Evolutionary conservation across 2,797 vertebrate species (phyloP), one percentile per base, ranked within the genome.

Genomic region (Crax fasciolata): DNA sequence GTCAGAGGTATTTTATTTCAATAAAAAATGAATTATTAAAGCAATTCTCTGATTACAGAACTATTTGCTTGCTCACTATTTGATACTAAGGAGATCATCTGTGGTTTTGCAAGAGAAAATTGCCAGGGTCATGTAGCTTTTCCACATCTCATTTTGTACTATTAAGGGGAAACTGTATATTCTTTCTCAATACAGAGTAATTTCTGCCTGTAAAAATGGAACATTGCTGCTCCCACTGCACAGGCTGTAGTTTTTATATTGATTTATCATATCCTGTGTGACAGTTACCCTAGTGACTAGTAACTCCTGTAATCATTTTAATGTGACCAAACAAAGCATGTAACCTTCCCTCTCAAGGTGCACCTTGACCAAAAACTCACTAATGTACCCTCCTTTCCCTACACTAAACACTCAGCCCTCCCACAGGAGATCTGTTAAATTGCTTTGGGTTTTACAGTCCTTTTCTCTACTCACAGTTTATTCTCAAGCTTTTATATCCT

Each of bases 1-100:
- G 30, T 55, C 63, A 82, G 30, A 51, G 19, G 49, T 63, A 59
- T 79, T 81, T 76, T 78, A 67, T 84, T 83, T 93, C 49, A 48
- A 41, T 81, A 68, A 81, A 65, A 97, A 97, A 82, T 84, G 3
- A 79, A 81, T 52, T 92, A 91, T 62, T 95, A 91, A 93, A 95
- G 35, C 43, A 87, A 35, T 85, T 95, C 90, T 93, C 44, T 92
- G 63, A 93, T 93, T 79, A 83, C 2, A 72, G 1, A 91, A 38
- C 48, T 91, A 68, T 87, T 94, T 91, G 74, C 30, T 70, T n/a
- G 30, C 91, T 92, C 84, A 92, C 20, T 92, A 78, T 74, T 75
- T 57, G 54, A 81, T 68, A 84, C 66, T 88, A 92, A 89, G 74
- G 73, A 89, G 93, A 92, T 93, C 10, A 87, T 89, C 82, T 91